Evolutionary conservation across 2,797 vertebrate genomes (phyloP).

Genomic region (Gallirallus australis): DNA sequence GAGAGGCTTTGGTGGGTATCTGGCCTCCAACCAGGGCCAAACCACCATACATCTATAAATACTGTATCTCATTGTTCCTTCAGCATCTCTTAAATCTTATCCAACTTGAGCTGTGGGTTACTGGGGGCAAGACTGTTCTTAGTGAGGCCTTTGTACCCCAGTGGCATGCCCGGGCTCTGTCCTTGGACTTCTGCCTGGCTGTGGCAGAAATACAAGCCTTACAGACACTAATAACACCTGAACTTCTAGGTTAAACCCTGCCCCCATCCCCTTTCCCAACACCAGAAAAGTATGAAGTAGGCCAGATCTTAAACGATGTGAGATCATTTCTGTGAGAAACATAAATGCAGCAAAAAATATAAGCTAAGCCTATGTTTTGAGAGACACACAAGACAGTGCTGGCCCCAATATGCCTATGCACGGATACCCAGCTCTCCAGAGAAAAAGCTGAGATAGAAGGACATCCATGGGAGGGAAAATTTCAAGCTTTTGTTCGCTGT

Average conservation of each 20-base stretch:
- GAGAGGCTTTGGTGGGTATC: too few relatives aligned
- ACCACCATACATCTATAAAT: background rate
- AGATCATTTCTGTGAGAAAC: background rate
- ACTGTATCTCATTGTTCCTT: background rate
- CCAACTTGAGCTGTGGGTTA: background rate
- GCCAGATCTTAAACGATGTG: background rate
- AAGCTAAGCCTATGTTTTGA: background rate
- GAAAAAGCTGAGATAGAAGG: background rate
- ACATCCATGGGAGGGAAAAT: background rate
- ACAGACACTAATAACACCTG: rapidly evolving
- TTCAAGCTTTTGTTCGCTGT: background rate
- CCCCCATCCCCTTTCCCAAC: background rate
- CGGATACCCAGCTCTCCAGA: background rate
- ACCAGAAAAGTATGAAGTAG: background rate
- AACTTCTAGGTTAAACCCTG: background rate
- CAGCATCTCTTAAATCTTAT: background rate
- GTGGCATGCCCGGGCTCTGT: background rate
- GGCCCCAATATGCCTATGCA: background rate
- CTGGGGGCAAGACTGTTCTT: background rate
- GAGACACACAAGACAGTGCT: background rate
- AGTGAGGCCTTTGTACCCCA: background rate
- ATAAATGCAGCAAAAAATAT: background rate
- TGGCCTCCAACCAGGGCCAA: too few relatives aligned
- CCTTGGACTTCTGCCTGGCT: background rate
- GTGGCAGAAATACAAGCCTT: background rate